A percentile compares a stretch with the other conserved stretches of the same genome.
Evolutionary conservation across 2,113 vertebrate species (phyloP).

Genomic region (Cyanistes caeruleus): DNA sequence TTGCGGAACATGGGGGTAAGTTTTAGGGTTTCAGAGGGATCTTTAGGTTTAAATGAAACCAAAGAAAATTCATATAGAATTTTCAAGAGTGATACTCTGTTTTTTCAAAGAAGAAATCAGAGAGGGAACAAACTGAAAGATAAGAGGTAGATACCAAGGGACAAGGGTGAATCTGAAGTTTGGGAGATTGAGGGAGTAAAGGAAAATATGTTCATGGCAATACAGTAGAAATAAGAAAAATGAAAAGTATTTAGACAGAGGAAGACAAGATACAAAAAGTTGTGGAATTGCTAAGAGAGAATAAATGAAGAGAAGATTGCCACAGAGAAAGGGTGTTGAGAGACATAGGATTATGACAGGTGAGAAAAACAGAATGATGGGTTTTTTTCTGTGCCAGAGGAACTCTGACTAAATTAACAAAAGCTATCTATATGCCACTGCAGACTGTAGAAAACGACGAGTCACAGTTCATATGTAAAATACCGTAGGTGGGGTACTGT

Average conservation of each 20-base stretch:
- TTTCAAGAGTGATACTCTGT: background rate
- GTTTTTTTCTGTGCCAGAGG: background rate
- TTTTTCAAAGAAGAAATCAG: background rate
- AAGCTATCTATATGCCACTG: conserved; percentile 6
- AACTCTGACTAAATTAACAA: conserved; percentile 32
- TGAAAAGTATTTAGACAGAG: background rate
- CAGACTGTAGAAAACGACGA: background rate
- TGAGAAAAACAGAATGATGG: conserved; percentile 2
- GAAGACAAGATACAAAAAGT: background rate
- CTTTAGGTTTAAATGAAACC: background rate
- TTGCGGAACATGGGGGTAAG: background rate
- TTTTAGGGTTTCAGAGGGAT: background rate
- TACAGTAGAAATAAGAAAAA: background rate
- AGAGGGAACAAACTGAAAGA: background rate
- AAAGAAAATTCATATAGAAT: background rate
- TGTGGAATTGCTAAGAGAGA: background rate
- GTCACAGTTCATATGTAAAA: conserved; percentile 49
- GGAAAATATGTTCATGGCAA: background rate
- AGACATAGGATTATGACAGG: conserved; percentile 17
- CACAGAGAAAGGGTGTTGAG: background rate
- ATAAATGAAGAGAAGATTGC: background rate
- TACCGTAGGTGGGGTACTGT: background rate
- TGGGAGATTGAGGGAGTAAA: background rate
- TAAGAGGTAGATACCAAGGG: background rate
- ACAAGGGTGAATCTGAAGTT: background rate